A percentile compares a stretch with the other conserved stretches of the same genome.
Evolutionary conservation across 1,140 invertebrate genomes (phyloP).

Genomic region (Anastrepha obliqua): DNA sequence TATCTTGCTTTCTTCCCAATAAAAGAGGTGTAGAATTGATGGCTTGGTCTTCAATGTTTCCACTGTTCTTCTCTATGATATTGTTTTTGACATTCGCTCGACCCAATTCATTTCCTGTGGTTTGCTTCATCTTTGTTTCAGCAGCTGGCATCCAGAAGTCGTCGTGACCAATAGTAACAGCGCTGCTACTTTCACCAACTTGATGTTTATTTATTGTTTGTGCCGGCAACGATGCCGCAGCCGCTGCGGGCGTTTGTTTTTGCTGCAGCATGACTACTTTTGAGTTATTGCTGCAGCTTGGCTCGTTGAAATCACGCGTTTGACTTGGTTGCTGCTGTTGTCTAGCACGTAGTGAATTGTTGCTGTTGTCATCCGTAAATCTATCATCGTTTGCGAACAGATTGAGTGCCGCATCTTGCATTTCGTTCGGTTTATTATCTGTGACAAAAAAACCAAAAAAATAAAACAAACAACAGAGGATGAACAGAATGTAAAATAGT

Average conservation of each 20-base stretch:
- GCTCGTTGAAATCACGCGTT: not conserved
- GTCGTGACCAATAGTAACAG: not conserved
- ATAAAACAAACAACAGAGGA: not conserved
- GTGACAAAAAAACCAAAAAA: not conserved
- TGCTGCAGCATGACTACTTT: constrained; percentile 1
- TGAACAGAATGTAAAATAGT: not conserved
- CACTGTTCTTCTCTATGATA: not conserved
- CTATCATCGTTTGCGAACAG: not conserved
- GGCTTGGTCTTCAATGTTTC: not conserved
- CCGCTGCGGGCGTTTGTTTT: not conserved
- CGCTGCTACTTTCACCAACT: not conserved
- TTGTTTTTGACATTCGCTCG: not conserved
- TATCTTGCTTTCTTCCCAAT: not conserved
- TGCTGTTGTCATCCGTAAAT: not conserved
- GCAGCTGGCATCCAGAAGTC: constrained; percentile 57
- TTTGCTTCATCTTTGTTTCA: constrained; percentile 54
- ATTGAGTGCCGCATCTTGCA: not conserved
- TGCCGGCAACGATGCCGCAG: not conserved
- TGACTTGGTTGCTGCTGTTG: not conserved
- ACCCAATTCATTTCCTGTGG: not conserved
- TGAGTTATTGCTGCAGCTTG: constrained; percentile 12
- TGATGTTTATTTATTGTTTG: not conserved
- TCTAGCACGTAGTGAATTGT: not conserved
- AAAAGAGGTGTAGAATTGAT: not conserved
- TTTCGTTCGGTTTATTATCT: constrained; percentile 43